Conservation (phyloP, 2,888 invertebrate species). For the Resseliella maxima region DNA sequence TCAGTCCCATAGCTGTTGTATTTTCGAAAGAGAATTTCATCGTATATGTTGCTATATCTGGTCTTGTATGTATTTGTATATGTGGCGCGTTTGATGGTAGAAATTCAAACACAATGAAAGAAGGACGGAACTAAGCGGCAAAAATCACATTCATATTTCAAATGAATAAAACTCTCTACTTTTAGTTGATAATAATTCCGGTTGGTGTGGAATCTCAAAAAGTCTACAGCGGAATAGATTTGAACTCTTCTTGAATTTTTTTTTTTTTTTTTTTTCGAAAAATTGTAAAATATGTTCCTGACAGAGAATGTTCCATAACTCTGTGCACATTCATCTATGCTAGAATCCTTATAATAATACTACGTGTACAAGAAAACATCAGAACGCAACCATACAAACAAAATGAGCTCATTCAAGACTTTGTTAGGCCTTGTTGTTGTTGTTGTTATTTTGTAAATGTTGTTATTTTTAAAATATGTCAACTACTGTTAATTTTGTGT, state of each 20-base stretch:
- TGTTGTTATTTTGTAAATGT: neutral
- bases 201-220: too few species aligned
- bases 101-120: neutral
- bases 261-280: too few species aligned
- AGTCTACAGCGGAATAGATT: too few species aligned
- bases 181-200: too few species aligned
- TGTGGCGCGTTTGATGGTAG: neutral
- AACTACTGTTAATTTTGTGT: neutral
- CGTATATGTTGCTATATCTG: neutral
- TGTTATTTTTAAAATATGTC: neutral
- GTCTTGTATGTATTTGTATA: neutral
- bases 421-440: constrained; percentile 10
- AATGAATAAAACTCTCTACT: neutral
- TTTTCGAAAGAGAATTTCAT: neutral
- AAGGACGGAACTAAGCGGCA: neutral
- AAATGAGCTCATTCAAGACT: neutral
- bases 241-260: too few species aligned
- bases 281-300: too few species aligned
- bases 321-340: neutral
- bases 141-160: neutral
- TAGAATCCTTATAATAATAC: neutral
- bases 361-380: constrained; percentile 26
- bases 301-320: too few species aligned
- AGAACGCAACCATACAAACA: constrained; percentile 34
- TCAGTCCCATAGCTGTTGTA: neutral